Conservation (phyloP, 2,113 vertebrate genomes). For the Lophura nycthemera region DNA sequence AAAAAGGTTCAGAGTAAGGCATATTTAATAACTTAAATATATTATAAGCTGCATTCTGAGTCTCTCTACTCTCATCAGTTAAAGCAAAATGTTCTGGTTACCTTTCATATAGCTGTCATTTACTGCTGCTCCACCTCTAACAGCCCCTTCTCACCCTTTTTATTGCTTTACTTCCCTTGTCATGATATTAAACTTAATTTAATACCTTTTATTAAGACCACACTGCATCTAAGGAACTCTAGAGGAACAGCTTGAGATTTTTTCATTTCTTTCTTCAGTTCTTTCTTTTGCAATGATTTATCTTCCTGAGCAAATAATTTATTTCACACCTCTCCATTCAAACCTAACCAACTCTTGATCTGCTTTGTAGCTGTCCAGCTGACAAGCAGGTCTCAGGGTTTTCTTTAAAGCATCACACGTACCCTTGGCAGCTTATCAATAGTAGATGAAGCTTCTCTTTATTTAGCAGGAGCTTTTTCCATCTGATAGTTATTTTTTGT, state of each 20-base stretch:
- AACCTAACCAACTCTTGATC: not conserved
- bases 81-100: constrained; percentile 7
- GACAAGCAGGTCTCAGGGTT: not conserved
- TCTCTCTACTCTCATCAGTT: constrained; percentile 11
- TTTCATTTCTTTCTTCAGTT: constrained; percentile 4
- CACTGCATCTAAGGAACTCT: constrained; percentile 25
- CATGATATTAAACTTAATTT: constrained; percentile 35
- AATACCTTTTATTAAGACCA: constrained; percentile 11
- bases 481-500: not conserved
- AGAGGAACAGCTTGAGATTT: not conserved
- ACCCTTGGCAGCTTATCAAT: rapidly evolving
- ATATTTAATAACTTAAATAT: not conserved
- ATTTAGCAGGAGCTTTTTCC: not conserved
- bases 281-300: constrained; percentile 16
- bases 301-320: not conserved
- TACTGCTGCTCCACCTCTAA: constrained; percentile 33
- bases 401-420: not conserved
- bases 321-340: not conserved
- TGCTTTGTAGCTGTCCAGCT: not conserved
- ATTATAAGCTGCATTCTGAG: not conserved
- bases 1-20: not conserved
- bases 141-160: constrained; percentile 26
- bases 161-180: constrained; percentile 45
- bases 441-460: not conserved
- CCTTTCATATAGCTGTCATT: constrained; percentile 9